Evolutionary conservation across 2,797 vertebrate species (phyloP).

Genomic region (Sebastes vulpes): DNA sequence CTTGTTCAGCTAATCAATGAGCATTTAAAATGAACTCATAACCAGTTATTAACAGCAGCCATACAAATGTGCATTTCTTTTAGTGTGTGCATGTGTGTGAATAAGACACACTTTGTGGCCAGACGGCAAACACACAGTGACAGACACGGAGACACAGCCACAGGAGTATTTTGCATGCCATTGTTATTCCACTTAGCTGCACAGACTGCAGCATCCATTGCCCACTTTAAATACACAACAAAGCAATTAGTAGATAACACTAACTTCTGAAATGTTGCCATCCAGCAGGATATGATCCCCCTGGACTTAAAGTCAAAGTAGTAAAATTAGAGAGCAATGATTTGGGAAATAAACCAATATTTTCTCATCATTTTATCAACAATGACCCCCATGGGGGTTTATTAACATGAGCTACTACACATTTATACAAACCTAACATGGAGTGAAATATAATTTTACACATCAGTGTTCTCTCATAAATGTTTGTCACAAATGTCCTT

Average conservation of each 20-base stretch:
- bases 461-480: background rate
- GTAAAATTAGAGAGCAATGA: conserved; percentile 2
- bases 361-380: background rate
- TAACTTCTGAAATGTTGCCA: conserved; percentile 5
- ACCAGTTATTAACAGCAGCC: conserved; percentile 7
- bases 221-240: conserved; percentile 18
- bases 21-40: conserved; percentile 3
- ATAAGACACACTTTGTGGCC: background rate
- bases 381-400: background rate
- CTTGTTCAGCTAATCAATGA: background rate
- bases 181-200: conserved; percentile 38
- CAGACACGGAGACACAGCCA: conserved; percentile 9
- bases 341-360: conserved; percentile 2
- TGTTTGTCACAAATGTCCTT: background rate
- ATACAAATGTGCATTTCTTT: background rate
- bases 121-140: conserved; percentile 1
- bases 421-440: background rate
- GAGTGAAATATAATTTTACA: background rate
- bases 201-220: conserved; percentile 24
- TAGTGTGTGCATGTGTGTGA: background rate
- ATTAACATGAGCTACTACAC: background rate
- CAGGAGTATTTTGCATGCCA: conserved; percentile 29
- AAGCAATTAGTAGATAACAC: conserved; percentile 38
- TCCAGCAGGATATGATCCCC: conserved; percentile 11
- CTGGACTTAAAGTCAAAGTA: conserved; percentile 14